Percentiles rank a stretch among this genome's conserved stretches.
These are phyloP conservation scores for Heterotis niloticus DNA, from an alignment of 2,113 vertebrate genomes.

Conservation along the genomic window DNA sequence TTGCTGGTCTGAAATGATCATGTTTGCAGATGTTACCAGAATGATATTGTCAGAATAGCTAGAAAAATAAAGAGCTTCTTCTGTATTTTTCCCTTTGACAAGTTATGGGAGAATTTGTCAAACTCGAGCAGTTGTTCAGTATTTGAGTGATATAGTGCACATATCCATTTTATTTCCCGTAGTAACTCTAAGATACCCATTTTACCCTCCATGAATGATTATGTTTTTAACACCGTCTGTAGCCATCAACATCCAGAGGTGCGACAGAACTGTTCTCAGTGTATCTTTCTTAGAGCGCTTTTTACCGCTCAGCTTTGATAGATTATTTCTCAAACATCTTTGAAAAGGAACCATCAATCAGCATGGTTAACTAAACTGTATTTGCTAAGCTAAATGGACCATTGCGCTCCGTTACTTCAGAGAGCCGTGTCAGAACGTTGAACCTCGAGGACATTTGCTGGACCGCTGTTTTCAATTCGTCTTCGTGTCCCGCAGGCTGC, in stretches of 20 bases:
- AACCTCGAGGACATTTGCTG: slow-evolving; percentile 19
- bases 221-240: not conserved
- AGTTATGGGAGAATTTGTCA: not conserved
- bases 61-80: not conserved
- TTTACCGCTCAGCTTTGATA: slow-evolving; percentile 24
- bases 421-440: slow-evolving; percentile 21
- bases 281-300: slow-evolving; percentile 10
- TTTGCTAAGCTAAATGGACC: slow-evolving; percentile 44
- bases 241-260: not conserved
- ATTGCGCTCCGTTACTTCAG: slow-evolving; percentile 34
- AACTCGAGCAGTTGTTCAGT: not conserved
- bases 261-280: not conserved
- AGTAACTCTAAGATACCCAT: not conserved
- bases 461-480: slow-evolving; percentile 10
- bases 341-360: slow-evolving; percentile 42
- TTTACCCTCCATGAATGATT: slow-evolving; percentile 5
- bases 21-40: too few species aligned
- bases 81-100: not conserved
- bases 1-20: not conserved
- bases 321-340: slow-evolving; percentile 35
- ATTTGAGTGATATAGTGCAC: not conserved
- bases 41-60: too few species aligned
- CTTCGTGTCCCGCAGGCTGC: slow-evolving; percentile 5
- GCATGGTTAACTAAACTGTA: slow-evolving; percentile 39
- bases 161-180: not conserved